Evolutionary conservation across 2,888 invertebrate genomes (phyloP).

Genomic region (Hydroisotoma schaefferi): DNA sequence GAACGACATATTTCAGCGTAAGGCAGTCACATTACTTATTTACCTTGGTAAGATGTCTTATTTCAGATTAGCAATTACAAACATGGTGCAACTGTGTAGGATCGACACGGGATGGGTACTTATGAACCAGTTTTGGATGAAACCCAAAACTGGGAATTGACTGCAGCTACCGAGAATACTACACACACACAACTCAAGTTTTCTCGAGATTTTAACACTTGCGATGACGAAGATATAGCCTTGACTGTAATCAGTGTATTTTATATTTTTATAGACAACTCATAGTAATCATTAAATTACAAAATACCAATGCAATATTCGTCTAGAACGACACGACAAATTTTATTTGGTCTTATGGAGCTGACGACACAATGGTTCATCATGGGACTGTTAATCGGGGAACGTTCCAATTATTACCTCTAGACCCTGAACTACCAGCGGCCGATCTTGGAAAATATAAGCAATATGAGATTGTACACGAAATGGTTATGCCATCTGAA

Average conservation of each 20-base stretch:
- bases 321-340: constrained; percentile 12
- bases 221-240: constrained; percentile 11
- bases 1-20: too few relatives aligned
- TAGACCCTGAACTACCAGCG: constrained; percentile 1
- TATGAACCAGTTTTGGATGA: constrained; percentile 1
- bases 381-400: not conserved
- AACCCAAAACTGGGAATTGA: constrained; percentile 12
- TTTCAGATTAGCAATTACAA: not conserved
- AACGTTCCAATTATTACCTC: not conserved
- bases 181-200: constrained; percentile 19
- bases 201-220: constrained; percentile 21
- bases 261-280: not conserved
- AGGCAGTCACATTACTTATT: too few relatives aligned
- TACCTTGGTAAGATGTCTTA: not conserved
- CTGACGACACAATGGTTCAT: constrained; percentile 7
- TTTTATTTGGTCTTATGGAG: constrained; percentile 22
- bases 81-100: not conserved
- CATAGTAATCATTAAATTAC: too few relatives aligned
- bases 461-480: too few relatives aligned
- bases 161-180: constrained; percentile 6
- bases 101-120: not conserved
- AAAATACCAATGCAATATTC: not conserved
- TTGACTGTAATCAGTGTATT: too few relatives aligned
- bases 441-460: not conserved
- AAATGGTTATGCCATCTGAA: constrained; percentile 44